Percentiles rank a stretch among this genome's conserved stretches.
Evolutionary conservation across 1,140 invertebrate genomes (phyloP).

Genomic region (Sinella curviseta): DNA sequence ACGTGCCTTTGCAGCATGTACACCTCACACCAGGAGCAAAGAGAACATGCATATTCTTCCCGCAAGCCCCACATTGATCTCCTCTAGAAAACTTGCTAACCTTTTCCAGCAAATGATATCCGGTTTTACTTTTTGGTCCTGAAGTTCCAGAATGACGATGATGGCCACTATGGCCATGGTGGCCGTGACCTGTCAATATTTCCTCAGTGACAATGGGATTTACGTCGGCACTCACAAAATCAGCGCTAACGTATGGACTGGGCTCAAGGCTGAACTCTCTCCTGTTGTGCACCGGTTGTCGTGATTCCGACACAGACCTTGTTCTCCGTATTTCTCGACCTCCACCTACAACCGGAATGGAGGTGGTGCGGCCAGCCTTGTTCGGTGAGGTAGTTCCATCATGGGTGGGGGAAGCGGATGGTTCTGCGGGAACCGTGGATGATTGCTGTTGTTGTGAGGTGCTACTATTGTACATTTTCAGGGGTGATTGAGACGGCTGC

Average conservation of each 20-base stretch:
- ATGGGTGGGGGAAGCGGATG: background rate
- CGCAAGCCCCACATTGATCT: conserved; percentile 74
- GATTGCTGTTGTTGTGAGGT: background rate
- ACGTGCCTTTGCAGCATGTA: conserved; percentile 75
- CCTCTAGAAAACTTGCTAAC: conserved; percentile 55
- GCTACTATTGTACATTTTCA: background rate
- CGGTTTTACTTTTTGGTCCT: conserved; percentile 14
- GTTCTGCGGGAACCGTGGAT: background rate
- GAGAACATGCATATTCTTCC: conserved; percentile 74
- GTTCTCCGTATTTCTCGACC: conserved; percentile 44
- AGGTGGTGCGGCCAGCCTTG: conserved; percentile 32
- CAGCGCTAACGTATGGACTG: background rate
- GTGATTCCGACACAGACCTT: conserved; percentile 44
- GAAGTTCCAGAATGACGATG: background rate
- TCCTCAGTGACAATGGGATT: background rate
- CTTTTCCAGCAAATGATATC: conserved; percentile 45
- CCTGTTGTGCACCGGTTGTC: background rate
- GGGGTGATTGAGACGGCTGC: background rate
- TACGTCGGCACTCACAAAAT: background rate
- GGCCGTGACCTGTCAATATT: background rate
- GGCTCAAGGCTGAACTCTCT: background rate
- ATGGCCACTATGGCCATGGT: too few relatives aligned
- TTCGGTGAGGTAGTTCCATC: background rate
- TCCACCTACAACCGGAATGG: conserved; percentile 24
- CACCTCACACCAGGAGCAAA: conserved; percentile 80